These are phyloP conservation scores for Anoplophora glabripennis DNA, from an alignment of 1,140 invertebrate genomes.

Conservation along the genomic window DNA sequence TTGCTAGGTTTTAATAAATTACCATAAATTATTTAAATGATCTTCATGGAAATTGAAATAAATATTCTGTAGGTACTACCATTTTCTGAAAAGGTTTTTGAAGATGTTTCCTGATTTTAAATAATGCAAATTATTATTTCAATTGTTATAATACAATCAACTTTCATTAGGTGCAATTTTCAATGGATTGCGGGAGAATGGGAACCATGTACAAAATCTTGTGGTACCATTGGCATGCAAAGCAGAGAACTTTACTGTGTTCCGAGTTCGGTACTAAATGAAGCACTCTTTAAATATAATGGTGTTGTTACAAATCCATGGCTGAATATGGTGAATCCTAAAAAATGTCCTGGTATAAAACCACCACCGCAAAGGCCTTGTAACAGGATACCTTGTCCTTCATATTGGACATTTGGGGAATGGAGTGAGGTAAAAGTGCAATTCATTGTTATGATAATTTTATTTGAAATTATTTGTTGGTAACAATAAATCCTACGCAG, in stretches of 20 bases:
- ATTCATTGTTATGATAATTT: not conserved
- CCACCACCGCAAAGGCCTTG: slow-evolving; percentile 58
- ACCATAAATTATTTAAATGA: not conserved
- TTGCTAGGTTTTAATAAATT: not conserved
- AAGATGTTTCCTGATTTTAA: too few species aligned
- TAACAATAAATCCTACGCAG: too few species aligned
- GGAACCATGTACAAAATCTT: slow-evolving; percentile 64
- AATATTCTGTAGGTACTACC: too few species aligned
- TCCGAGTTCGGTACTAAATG: slow-evolving; percentile 40
- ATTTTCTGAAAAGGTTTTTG: too few species aligned
- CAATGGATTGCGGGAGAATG: slow-evolving; percentile 61
- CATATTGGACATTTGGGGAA: slow-evolving; percentile 63
- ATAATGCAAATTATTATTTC: not conserved
- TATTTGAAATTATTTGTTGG: not conserved
- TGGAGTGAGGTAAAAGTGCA: slow-evolving; percentile 65
- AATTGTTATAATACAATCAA: not conserved
- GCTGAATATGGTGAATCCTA: slow-evolving; percentile 55
- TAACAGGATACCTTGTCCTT: slow-evolving; percentile 58
- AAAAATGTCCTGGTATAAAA: slow-evolving; percentile 51
- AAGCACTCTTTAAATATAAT: slow-evolving; percentile 29
- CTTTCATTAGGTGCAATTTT: slow-evolving; percentile 57
- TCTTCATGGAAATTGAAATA: too few species aligned
- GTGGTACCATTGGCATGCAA: slow-evolving; percentile 59
- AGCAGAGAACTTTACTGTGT: slow-evolving; percentile 64
- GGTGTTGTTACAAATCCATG: slow-evolving; percentile 46